Conservation (phyloP, 2,888 invertebrate genomes). For the Labia minor region DNA sequence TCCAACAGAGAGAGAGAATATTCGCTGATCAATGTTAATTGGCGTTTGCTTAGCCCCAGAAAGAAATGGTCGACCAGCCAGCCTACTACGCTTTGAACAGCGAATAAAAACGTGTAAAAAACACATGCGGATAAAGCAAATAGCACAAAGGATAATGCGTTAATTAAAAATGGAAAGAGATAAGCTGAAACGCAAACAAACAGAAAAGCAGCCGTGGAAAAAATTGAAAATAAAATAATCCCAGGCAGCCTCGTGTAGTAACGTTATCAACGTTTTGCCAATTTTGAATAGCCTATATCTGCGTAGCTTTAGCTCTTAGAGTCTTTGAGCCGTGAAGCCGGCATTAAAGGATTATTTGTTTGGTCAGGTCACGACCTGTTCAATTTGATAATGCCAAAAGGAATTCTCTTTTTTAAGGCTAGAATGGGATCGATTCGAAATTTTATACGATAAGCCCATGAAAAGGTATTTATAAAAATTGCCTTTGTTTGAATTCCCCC, state of each 20-base stretch:
- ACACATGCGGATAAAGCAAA: slow-evolving; percentile 4
- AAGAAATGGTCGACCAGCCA: neutral
- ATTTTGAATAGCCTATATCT: neutral
- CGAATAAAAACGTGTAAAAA: slow-evolving; percentile 2
- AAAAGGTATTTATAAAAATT: too few species aligned
- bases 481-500: too few species aligned
- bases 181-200: neutral
- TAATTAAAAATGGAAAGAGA: slow-evolving; percentile 13
- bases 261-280: slow-evolving; percentile 8
- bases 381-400: too few species aligned
- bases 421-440: too few species aligned
- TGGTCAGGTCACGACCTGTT: neutral
- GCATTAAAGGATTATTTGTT: neutral
- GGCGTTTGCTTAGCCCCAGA: neutral
- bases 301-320: neutral
- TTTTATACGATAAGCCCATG: too few species aligned
- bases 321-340: slow-evolving; percentile 4
- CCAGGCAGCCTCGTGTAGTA: neutral
- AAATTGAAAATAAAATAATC: slow-evolving; percentile 13
- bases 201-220: neutral
- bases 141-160: slow-evolving; percentile 13
- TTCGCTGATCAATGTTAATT: slow-evolving; percentile 13
- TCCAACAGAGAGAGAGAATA: neutral
- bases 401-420: too few species aligned
- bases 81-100: neutral